These are phyloP conservation scores for Oscarella lobularis DNA, from an alignment of 37 sponge, comb jelly and placozoan species.

Conservation along the genomic window DNA sequence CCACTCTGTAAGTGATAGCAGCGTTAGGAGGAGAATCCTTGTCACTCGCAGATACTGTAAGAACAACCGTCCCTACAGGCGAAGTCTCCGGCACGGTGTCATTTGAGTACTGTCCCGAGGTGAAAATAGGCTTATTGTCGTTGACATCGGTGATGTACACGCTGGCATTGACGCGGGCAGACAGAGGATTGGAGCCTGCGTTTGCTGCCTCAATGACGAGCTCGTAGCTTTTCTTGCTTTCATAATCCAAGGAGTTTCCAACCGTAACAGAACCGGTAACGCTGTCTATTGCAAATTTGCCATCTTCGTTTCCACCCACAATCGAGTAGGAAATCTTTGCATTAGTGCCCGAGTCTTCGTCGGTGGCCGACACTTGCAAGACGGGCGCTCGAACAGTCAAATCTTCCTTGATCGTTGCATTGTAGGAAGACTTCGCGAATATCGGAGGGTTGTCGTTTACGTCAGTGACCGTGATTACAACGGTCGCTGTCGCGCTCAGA, in stretches of 20 bases:
- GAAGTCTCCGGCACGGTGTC: not conserved
- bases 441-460: conserved; percentile 7
- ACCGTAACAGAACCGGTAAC: not conserved
- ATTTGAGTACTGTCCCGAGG: not conserved
- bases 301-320: not conserved
- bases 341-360: not conserved
- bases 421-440: not conserved
- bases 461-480: not conserved
- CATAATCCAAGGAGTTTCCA: not conserved
- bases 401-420: not conserved
- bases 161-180: not conserved
- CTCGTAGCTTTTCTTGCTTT: not conserved
- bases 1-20: not conserved
- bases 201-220: not conserved
- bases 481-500: not conserved
- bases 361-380: not conserved
- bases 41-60: conserved; percentile 1
- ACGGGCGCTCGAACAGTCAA: not conserved
- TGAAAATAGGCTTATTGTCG: not conserved
- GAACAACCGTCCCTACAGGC: not conserved
- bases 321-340: not conserved
- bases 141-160: not conserved
- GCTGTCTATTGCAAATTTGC: not conserved
- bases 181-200: not conserved
- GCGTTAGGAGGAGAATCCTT: not conserved